Conservation (phyloP, 2,888 invertebrate genomes). For the Tillus elongatus region DNA sequence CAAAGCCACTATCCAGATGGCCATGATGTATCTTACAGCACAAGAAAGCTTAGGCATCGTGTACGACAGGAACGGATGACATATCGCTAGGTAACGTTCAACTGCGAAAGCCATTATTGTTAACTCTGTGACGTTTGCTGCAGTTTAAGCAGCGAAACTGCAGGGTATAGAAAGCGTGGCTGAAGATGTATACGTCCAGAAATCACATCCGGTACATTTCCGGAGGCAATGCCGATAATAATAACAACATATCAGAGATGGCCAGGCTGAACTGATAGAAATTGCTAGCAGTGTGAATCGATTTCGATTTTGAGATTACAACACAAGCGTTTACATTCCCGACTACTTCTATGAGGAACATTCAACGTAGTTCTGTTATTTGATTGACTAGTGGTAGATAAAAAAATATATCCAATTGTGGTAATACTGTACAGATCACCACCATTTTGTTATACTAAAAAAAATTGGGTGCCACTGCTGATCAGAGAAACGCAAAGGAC, state of each 20-base stretch:
- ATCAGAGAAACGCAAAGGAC: too few relatives aligned
- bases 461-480: too few relatives aligned
- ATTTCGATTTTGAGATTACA: conserved; percentile 73
- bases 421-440: too few relatives aligned
- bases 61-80: conserved; percentile 61
- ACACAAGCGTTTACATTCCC: conserved; percentile 79
- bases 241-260: conserved; percentile 68
- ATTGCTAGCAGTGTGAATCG: conserved; percentile 75
- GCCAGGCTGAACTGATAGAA: conserved; percentile 79
- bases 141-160: conserved; percentile 71
- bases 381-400: too few relatives aligned
- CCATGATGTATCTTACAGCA: conserved; percentile 67
- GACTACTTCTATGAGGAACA: conserved; percentile 68
- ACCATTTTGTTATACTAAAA: too few relatives aligned
- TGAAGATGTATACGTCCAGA: conserved; percentile 67
- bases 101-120: conserved; percentile 75
- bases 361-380: too few relatives aligned
- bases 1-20: conserved; percentile 71
- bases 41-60: conserved; percentile 81
- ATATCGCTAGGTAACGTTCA: conserved; percentile 55
- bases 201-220: conserved; percentile 74
- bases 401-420: too few relatives aligned
- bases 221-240: conserved; percentile 70
- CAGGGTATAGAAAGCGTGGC: conserved; percentile 66
- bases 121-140: conserved; percentile 65